phyloP scores from a whole-genome alignment of 2,888 invertebrate species.

The Patella pellucida region DNA sequence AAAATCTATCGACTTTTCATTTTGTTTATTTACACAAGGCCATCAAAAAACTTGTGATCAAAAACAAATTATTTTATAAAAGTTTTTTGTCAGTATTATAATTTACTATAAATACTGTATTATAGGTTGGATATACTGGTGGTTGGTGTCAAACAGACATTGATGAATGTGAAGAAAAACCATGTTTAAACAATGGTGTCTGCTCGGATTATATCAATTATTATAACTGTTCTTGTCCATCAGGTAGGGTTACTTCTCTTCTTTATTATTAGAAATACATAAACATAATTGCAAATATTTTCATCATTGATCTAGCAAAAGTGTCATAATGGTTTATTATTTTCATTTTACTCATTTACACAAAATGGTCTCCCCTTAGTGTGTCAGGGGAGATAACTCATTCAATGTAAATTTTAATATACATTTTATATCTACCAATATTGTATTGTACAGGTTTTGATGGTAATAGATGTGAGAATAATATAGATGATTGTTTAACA shows the following conservation, averaged over 20 bases:
- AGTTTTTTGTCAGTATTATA: too few relatives aligned
- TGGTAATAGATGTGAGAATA: conserved; percentile 89
- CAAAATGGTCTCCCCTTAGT: neutral
- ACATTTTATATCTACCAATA: neutral
- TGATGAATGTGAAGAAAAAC: conserved; percentile 32
- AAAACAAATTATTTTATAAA: too few relatives aligned
- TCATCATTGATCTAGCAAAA: too few relatives aligned
- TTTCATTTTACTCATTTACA: conserved; percentile 82
- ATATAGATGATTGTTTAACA: conserved; percentile 88
- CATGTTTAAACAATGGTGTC: conserved; percentile 36
- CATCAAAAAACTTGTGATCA: too few relatives aligned
- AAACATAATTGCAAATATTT: too few relatives aligned
- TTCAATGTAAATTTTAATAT: conserved; percentile 8
- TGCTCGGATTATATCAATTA: conserved; percentile 29
- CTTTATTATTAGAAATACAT: too few relatives aligned
- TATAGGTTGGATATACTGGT: conserved; percentile 31
- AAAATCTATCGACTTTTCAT: too few relatives aligned
- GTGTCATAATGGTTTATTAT: conserved; percentile 78
- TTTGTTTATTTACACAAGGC: too few relatives aligned
- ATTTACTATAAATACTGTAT: neutral
- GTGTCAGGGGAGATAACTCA: neutral
- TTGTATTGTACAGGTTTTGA: conserved; percentile 78
- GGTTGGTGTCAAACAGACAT: conserved; percentile 31
- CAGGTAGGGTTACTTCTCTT: conserved; percentile 12
- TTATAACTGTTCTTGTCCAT: conserved; percentile 27